Conservation (phyloP, 2,888 invertebrate species). For the Callimorpha dominula region DNA sequence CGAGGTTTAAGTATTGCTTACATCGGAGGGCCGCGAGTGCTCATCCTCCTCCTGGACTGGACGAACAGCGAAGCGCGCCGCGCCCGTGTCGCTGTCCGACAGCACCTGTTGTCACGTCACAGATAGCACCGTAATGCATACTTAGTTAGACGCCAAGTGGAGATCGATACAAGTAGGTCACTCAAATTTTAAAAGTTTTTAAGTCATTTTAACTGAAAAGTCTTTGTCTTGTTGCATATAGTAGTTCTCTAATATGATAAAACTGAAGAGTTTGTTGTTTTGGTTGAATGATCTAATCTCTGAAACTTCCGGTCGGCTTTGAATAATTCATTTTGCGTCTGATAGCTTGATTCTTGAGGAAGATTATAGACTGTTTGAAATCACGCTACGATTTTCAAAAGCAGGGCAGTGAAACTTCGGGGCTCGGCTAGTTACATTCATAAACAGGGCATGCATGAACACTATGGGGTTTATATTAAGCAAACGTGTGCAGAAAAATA, state of each 20-base stretch:
- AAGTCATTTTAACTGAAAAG: background rate
- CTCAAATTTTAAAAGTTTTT: background rate
- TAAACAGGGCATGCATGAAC: background rate
- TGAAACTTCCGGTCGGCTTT: too few species aligned
- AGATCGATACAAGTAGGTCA: slow-evolving; percentile 19
- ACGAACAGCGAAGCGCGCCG: slow-evolving; percentile 89
- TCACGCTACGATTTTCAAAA: background rate
- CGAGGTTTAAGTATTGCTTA: slow-evolving; percentile 63
- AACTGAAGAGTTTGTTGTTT: background rate
- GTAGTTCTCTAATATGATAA: background rate
- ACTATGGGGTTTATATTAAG: background rate
- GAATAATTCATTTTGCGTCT: background rate
- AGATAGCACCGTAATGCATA: slow-evolving; percentile 50
- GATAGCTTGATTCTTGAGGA: background rate
- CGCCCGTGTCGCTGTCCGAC: slow-evolving; percentile 84
- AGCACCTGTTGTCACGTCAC: slow-evolving; percentile 76
- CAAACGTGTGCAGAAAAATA: too few species aligned
- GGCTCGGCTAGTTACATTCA: background rate
- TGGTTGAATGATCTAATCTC: too few species aligned
- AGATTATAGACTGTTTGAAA: background rate
- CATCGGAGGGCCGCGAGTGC: slow-evolving; percentile 82
- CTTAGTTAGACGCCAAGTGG: slow-evolving; percentile 31
- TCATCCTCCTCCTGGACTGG: slow-evolving; percentile 90
- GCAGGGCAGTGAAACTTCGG: background rate
- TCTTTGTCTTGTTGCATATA: background rate